Conservation (phyloP, 2,113 vertebrate species). For the Hyperopisus bebe region DNA sequence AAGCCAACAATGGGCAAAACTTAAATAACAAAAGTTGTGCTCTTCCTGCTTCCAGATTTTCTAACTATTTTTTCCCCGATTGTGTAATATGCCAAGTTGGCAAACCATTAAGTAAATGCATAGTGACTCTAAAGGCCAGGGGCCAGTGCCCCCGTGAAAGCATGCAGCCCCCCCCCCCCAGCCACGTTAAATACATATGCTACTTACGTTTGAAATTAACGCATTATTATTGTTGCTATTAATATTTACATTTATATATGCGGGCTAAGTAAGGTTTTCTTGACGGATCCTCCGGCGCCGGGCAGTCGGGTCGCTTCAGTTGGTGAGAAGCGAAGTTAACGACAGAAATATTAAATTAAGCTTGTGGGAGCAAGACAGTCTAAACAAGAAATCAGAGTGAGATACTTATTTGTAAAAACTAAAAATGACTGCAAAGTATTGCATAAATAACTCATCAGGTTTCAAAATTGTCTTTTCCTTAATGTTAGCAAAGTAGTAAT, state of each 20-base stretch:
- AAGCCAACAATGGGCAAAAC: background rate
- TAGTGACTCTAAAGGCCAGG: background rate
- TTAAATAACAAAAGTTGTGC: background rate
- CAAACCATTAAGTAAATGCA: background rate
- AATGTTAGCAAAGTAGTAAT: background rate
- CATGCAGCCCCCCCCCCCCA: too few relatives aligned
- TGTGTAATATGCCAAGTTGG: background rate
- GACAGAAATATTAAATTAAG: background rate
- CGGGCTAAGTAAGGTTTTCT: background rate
- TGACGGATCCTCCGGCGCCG: too few relatives aligned
- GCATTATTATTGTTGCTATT: too few relatives aligned
- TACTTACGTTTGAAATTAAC: background rate
- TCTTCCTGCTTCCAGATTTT: background rate
- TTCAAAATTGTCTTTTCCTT: background rate
- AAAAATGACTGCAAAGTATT: background rate
- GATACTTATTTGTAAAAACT: background rate
- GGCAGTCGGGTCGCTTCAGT: too few relatives aligned
- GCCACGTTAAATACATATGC: background rate
- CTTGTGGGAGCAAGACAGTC: too few relatives aligned
- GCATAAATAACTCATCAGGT: background rate
- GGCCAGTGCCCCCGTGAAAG: too few relatives aligned
- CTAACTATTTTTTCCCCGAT: background rate
- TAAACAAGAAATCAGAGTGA: background rate
- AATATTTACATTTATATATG: background rate
- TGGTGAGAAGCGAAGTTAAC: background rate